These are phyloP conservation scores for Aromia moschata DNA, from an alignment of 2,888 invertebrate genomes.

Conservation along the genomic window DNA sequence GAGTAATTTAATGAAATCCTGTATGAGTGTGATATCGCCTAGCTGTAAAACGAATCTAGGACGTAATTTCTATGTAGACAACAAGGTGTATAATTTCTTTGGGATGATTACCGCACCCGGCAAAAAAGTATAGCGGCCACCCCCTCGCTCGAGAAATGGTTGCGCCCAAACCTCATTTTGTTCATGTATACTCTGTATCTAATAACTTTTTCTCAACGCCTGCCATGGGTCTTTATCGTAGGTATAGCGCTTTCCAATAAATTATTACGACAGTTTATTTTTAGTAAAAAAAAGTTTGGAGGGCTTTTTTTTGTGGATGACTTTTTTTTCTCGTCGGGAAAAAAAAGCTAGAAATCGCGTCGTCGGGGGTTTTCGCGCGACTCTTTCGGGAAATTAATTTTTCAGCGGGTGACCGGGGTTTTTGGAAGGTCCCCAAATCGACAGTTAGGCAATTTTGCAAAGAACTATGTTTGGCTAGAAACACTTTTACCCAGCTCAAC, in stretches of 20 bases:
- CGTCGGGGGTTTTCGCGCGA: not conserved
- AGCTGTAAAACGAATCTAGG: slow-evolving; percentile 19
- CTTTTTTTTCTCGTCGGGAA: slow-evolving; percentile 10
- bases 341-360: not conserved
- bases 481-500: slow-evolving; percentile 18
- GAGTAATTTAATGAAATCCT: too few relatives aligned
- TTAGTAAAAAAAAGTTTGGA: slow-evolving; percentile 22
- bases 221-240: slow-evolving; percentile 47
- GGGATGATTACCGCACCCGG: slow-evolving; percentile 52
- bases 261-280: slow-evolving; percentile 29
- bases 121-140: slow-evolving; percentile 57
- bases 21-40: too few relatives aligned
- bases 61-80: slow-evolving; percentile 9
- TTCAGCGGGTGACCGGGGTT: slow-evolving; percentile 2
- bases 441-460: not conserved
- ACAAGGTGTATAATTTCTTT: slow-evolving; percentile 20
- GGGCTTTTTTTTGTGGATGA: slow-evolving; percentile 2
- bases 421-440: slow-evolving; percentile 13
- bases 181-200: slow-evolving; percentile 61
- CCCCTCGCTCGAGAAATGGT: slow-evolving; percentile 62
- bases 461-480: slow-evolving; percentile 11
- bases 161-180: slow-evolving; percentile 64
- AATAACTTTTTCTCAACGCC: slow-evolving; percentile 61
- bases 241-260: slow-evolving; percentile 36
- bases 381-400: not conserved